These are phyloP conservation scores for Hylia prasina DNA, from an alignment of 2,113 vertebrate species.

Conservation along the genomic window DNA sequence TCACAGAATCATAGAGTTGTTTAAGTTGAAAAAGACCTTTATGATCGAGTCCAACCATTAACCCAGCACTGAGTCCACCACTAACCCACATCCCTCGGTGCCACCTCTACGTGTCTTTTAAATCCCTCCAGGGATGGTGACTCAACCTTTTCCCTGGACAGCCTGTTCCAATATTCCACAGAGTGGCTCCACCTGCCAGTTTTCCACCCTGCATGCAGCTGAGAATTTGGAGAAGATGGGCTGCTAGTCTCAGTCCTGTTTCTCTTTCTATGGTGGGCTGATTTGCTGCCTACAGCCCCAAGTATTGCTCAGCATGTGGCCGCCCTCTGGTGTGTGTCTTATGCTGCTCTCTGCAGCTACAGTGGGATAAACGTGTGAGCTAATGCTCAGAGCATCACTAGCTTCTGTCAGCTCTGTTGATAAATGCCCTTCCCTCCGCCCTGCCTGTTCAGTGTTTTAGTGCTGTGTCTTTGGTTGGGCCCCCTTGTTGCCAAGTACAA, in stretches of 20 bases:
- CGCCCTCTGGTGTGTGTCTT: background rate
- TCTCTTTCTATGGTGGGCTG: background rate
- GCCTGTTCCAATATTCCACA: background rate
- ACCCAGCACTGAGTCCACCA: background rate
- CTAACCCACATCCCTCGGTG: background rate
- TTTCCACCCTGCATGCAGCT: background rate
- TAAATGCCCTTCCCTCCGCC: background rate
- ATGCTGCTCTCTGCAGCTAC: background rate
- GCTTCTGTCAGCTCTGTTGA: background rate
- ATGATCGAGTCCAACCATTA: background rate
- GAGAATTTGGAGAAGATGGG: background rate
- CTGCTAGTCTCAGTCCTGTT: background rate
- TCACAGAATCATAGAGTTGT: background rate
- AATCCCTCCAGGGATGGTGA: background rate
- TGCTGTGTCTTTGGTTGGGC: background rate
- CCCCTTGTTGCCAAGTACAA: background rate
- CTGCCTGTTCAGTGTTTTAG: background rate
- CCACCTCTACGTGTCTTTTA: background rate
- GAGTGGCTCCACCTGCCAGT: background rate
- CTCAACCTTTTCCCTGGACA: background rate
- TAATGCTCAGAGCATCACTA: background rate
- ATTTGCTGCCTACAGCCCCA: background rate
- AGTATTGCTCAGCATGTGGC: background rate
- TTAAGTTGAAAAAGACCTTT: background rate
- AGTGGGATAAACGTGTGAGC: rapidly evolving